Percentiles rank a stretch among this genome's conserved stretches.
These are phyloP conservation scores for Silurus asotus DNA, from an alignment of 2,113 vertebrate species.

Conservation along the genomic window DNA sequence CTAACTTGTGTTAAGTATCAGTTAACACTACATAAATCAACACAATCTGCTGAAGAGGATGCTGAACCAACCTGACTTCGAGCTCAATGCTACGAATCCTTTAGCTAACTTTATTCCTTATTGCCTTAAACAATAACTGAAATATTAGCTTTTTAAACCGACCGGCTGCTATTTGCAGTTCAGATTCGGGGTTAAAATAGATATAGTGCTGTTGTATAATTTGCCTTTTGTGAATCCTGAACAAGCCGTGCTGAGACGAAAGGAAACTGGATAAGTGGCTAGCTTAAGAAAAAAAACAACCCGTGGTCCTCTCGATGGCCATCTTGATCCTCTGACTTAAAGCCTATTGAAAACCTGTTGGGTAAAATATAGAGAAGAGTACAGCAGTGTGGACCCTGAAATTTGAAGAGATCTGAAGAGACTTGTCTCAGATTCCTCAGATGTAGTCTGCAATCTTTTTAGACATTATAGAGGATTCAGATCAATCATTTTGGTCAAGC, in stretches of 20 bases:
- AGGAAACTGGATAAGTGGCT: not conserved
- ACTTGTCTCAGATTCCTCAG: too few species aligned
- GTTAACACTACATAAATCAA: slow-evolving; percentile 13
- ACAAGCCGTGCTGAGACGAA: not conserved
- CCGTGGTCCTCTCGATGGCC: too few species aligned
- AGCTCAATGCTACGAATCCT: not conserved
- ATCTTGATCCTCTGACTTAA: too few species aligned
- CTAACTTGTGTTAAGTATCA: not conserved
- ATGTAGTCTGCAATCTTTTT: too few species aligned
- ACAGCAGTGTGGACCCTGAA: too few species aligned
- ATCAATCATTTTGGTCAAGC: too few species aligned
- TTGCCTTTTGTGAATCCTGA: not conserved
- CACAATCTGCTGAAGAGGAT: not conserved
- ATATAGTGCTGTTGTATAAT: not conserved
- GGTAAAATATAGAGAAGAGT: too few species aligned
- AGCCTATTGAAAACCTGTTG: too few species aligned
- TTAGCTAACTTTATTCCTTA: slow-evolving; percentile 9
- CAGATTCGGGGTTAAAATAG: not conserved
- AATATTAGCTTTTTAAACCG: slow-evolving; percentile 19
- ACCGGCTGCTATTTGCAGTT: not conserved
- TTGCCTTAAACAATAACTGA: slow-evolving; percentile 17
- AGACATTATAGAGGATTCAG: too few species aligned
- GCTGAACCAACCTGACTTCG: not conserved
- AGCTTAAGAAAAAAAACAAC: not conserved
- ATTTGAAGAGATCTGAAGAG: too few species aligned